Evolutionary conservation across 2,888 invertebrate species (phyloP).

Genomic region (Acleris holmiana): DNA sequence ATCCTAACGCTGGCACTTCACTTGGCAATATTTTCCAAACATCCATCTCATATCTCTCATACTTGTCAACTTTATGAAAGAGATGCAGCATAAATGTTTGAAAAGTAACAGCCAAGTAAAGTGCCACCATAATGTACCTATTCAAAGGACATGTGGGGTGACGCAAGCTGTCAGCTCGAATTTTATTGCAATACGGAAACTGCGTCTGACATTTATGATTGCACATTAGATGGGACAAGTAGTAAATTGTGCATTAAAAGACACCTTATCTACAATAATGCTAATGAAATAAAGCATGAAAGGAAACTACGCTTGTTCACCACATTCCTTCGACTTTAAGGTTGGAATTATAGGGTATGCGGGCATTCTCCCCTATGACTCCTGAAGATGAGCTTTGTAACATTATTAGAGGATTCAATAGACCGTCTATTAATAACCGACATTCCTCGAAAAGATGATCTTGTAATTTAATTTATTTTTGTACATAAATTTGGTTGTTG

Average conservation of each 20-base stretch:
- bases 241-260: conserved; percentile 16
- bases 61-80: too few species aligned
- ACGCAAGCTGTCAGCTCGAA: not conserved
- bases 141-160: not conserved
- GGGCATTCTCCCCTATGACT: conserved; percentile 49
- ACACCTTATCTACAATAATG: conserved; percentile 39
- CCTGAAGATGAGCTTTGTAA: conserved; percentile 16
- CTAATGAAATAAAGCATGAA: conserved; percentile 46
- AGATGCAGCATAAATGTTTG: too few species aligned
- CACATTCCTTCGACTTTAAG: conserved; percentile 53
- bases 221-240: conserved; percentile 2
- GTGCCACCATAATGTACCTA: too few species aligned
- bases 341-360: conserved; percentile 45
- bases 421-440: conserved; percentile 31
- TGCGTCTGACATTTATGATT: conserved; percentile 3
- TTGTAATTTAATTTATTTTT: too few species aligned
- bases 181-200: conserved; percentile 3
- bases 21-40: too few species aligned
- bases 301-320: conserved; percentile 46
- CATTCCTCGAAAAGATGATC: not conserved
- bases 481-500: too few species aligned
- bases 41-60: too few species aligned
- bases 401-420: conserved; percentile 42
- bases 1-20: too few species aligned
- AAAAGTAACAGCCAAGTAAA: too few species aligned